phyloP scores from a whole-genome alignment of 1,140 invertebrate genomes.

The Liolophura sinensis region DNA sequence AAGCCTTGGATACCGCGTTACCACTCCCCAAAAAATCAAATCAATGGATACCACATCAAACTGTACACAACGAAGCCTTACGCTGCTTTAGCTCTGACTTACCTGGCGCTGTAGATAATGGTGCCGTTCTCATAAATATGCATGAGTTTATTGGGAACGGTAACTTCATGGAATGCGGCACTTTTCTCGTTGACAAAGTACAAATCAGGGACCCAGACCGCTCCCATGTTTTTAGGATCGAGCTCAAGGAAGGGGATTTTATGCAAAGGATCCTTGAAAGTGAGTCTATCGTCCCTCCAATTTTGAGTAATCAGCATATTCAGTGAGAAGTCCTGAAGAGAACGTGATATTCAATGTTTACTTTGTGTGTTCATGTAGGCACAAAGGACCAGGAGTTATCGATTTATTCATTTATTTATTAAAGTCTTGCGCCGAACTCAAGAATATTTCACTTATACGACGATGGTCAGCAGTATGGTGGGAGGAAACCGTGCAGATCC shows the following conservation, averaged over 20 bases:
- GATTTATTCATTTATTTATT: too few species aligned
- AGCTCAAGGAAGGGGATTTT: conserved; percentile 30
- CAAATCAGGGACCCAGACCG: conserved; percentile 72
- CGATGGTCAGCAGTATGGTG: too few species aligned
- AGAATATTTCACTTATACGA: too few species aligned
- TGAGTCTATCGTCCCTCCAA: conserved; percentile 38
- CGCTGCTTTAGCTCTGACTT: not conserved
- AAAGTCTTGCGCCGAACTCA: too few species aligned
- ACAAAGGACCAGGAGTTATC: too few species aligned
- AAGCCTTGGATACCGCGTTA: too few species aligned
- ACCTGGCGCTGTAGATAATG: conserved; percentile 65
- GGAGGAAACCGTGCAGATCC: too few species aligned
- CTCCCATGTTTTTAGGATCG: conserved; percentile 82
- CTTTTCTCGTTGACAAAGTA: conserved; percentile 73
- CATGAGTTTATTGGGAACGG: conserved; percentile 70
- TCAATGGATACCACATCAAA: too few species aligned
- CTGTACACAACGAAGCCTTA: too few species aligned
- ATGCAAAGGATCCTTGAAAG: conserved; percentile 17
- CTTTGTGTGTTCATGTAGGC: too few species aligned
- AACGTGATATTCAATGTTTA: not conserved
- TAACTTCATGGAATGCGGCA: conserved; percentile 53
- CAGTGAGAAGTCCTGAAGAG: conserved; percentile 40
- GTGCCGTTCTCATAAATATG: conserved; percentile 67
- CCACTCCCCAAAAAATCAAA: too few species aligned
- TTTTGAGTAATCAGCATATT: conserved; percentile 38